Base-by-base conservation (phyloP, 35 echinoderm and acorn worm species). In the Diadema setosum region DNA sequence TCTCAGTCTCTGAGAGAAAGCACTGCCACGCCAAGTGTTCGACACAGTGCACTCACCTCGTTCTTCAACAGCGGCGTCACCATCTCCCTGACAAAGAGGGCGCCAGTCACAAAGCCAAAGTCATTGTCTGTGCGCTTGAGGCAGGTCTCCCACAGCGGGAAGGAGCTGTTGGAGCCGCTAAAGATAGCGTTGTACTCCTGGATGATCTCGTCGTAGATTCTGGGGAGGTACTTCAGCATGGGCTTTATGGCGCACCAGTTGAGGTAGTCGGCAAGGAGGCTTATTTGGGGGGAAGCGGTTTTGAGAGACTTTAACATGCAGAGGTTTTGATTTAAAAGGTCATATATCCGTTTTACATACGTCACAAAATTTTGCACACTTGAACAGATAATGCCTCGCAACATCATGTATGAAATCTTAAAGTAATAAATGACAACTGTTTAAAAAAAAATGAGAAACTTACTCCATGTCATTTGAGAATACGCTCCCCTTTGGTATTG, bases 81-180 rank as follows among this genome's bases (percentile, higher is more conserved):
- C 7, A 80, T 65, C 9, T 91, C 70, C 24, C 93, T 65, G 2
- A 94, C 96, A 87, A 89, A 98, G 88, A 98, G 85, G 5, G 96
- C 96, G 7, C 96, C 96, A 0, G 96, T 98, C 5, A 94, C 92
- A 58, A 94, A 94, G 0, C 89, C 92, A 45, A 98, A 87, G 0
- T 83, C 82, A 33, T 35, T 29, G 34, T 98, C 92, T 0, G 93
- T 91, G 11, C 70, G 39, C 12, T 30, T 21, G 7, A 92, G 63
- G 59, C 96, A 98, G 26, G 57, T 69, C 83, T 94, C 44, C 96
- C 96, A 98, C 17, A 82, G 20, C 20, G 90, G 92, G 9, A 63
- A 69, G 1, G 82, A 21, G 24, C 63, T 83, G n/a, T 36, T 49
- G 12, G 87, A 64, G 31, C 96, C 96, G 8, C 85, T 60, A 15